A percentile compares a stretch with the other conserved stretches of the same genome.
These are phyloP conservation scores for Linnaemya tessellans DNA, from an alignment of 2,888 invertebrate genomes.

Conservation along the genomic window DNA sequence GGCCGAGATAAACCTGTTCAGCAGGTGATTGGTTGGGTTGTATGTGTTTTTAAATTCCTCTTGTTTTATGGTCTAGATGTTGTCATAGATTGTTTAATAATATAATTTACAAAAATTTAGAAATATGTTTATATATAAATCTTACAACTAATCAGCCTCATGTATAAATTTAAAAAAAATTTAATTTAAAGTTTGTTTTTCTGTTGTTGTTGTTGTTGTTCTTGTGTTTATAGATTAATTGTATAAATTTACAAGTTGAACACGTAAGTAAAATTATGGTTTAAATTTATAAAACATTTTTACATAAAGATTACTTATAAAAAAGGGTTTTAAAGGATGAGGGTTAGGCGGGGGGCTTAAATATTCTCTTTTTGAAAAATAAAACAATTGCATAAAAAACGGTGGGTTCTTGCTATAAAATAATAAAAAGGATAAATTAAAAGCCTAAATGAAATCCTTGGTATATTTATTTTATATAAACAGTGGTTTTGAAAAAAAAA, in stretches of 20 bases:
- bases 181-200: conserved; percentile 35
- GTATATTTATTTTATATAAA: conserved; percentile 9
- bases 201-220: conserved; percentile 23
- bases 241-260: conserved; percentile 34
- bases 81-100: conserved; percentile 12
- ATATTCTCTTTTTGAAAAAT: neutral
- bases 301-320: neutral
- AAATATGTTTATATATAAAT: conserved; percentile 28
- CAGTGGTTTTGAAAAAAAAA: conserved; percentile 10
- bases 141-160: conserved; percentile 73
- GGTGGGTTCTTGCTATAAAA: conserved; percentile 52
- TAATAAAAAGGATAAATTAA: conserved; percentile 22
- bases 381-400: conserved; percentile 42
- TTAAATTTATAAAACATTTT: neutral
- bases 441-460: conserved; percentile 42
- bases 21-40: neutral
- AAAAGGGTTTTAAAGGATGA: neutral
- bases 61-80: neutral
- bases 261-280: neutral
- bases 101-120: conserved; percentile 43
- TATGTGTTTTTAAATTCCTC: neutral
- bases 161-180: conserved; percentile 69
- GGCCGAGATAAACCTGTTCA: neutral
- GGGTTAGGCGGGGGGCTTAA: neutral
- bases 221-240: conserved; percentile 15